Evolutionary conservation across 2,113 vertebrate species (phyloP).

Genomic region (Tyrannus savana): DNA sequence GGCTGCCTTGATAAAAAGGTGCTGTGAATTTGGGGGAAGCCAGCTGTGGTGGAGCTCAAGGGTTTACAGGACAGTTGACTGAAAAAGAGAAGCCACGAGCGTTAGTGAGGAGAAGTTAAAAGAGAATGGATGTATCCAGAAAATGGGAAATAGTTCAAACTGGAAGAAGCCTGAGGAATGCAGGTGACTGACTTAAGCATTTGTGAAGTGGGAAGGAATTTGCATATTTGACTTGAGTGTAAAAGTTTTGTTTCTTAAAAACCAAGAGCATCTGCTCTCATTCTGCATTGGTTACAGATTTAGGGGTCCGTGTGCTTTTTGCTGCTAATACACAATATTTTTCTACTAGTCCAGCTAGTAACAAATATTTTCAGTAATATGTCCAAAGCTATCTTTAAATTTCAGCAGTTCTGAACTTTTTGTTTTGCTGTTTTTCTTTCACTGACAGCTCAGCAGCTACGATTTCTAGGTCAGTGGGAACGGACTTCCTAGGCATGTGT

Average conservation of each 20-base stretch:
- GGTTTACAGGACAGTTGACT: background rate
- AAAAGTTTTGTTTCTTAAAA: background rate
- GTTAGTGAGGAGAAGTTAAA: background rate
- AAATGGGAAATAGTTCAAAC: background rate
- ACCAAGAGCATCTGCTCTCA: background rate
- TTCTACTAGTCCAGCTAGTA: background rate
- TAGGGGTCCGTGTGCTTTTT: background rate
- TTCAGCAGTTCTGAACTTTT: background rate
- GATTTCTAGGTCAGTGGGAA: slow-evolving; percentile 6
- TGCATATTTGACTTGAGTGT: background rate
- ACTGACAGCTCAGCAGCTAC: background rate
- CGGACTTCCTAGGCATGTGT: background rate
- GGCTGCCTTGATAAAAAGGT: background rate
- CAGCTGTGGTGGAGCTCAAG: background rate
- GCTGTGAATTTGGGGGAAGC: background rate
- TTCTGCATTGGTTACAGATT: background rate
- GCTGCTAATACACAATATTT: background rate
- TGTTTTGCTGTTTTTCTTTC: background rate
- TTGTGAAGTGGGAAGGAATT: background rate
- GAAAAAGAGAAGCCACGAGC: background rate
- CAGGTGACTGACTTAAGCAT: background rate
- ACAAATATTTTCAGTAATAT: background rate
- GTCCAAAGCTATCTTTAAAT: background rate
- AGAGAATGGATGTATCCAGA: background rate
- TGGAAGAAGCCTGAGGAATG: background rate